Base-by-base conservation (phyloP, 2,888 invertebrate genomes). In the Zele albiditarsus region DNA sequence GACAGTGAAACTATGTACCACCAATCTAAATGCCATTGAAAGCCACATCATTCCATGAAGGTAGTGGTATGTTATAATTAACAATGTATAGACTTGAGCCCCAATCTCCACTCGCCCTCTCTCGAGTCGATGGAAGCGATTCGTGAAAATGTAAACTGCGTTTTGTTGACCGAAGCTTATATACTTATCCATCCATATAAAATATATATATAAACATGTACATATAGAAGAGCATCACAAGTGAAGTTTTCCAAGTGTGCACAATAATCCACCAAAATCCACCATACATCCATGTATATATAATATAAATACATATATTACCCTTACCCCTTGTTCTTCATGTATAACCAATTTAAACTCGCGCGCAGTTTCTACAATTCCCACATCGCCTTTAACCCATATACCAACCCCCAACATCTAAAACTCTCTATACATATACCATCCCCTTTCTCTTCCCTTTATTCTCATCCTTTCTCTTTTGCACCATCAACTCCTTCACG, bases 11-110 rank as follows among this genome's bases (percentile, higher is more conserved):
- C 71, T 71, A 71, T 71, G 71, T 46, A 62, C 46, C 49, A 23
- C 16, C 46, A 33, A 28, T 27, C 20, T 20, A 62, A 71, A 71
- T 71, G 25, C 71, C 62, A 46, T 38, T 42, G 62, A n/a, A 62
- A 60, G 46, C 71, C 71, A 42, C 71, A 62, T 42, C 60, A 71
- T 71, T 71, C 62, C 71, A 62, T 20, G 6, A 14, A 46, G 33
- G n/a, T 42, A 60, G 60, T 62, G 71, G 62, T 46, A 71, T 46
- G 71, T 49, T 71, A 62, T 71, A 71, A 71, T 71, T 71, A 71
- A 71, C 71, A 62, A 46, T 60, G 71, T 71, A 71, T 49, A 60
- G 60, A 71, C 62, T 71, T 31, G 31, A 25, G 14, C 25, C n/a
- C 23, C 57, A 38, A 69, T 27, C 60, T 10, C 60, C 3, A 4